These are phyloP conservation scores for Mesochorus sp. DNA, from an alignment of 2,888 invertebrate species.

Conservation along the genomic window DNA sequence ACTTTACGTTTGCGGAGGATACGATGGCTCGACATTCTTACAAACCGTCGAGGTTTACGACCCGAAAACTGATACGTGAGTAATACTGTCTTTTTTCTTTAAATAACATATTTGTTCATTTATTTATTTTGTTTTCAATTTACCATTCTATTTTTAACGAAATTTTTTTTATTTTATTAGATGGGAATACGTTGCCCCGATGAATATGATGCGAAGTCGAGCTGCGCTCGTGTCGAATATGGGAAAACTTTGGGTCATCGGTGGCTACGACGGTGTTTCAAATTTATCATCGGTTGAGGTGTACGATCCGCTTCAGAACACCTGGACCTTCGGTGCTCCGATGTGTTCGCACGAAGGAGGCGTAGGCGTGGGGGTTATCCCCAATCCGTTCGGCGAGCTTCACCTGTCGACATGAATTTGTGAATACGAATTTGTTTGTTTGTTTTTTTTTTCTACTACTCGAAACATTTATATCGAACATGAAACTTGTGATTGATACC, in stretches of 20 bases:
- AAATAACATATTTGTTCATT: background rate
- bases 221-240: conserved; percentile 92
- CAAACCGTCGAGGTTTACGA: conserved; percentile 92
- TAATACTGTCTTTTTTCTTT: conserved; percentile 63
- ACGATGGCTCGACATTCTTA: conserved; percentile 92
- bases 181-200: conserved; percentile 90
- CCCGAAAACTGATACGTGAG: conserved; percentile 87
- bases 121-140: background rate
- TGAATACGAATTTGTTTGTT: conserved; percentile 5
- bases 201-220: conserved; percentile 92
- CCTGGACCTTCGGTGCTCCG: conserved; percentile 89
- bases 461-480: conserved; percentile 7
- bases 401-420: conserved; percentile 39
- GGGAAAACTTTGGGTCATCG: conserved; percentile 92
- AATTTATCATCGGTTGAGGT: conserved; percentile 93
- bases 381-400: conserved; percentile 75
- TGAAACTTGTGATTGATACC: conserved; percentile 43
- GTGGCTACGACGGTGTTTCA: conserved; percentile 90
- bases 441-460: background rate
- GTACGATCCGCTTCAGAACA: conserved; percentile 89
- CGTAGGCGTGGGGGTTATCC: conserved; percentile 93
- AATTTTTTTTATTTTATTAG: conserved; percentile 73
- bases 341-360: conserved; percentile 96
- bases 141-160: background rate
- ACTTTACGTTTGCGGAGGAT: conserved; percentile 92